These are phyloP conservation scores for Hyles euphorbiae DNA, from an alignment of 1,140 invertebrate genomes.

Conservation along the genomic window DNA sequence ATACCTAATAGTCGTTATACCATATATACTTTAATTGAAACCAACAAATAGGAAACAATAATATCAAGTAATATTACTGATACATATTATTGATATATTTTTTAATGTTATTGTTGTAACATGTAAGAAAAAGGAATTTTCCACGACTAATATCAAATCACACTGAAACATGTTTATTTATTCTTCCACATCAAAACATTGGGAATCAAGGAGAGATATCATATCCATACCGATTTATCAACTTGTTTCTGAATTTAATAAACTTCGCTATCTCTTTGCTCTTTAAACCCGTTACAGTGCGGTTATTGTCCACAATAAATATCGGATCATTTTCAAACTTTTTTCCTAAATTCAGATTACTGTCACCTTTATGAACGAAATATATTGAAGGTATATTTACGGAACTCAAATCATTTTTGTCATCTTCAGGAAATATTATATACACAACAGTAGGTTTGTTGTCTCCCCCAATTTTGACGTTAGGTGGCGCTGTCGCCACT, in stretches of 20 bases:
- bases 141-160: no score
- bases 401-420: conserved; percentile 12
- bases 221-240: conserved; percentile 19
- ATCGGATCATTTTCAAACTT: conserved; percentile 36
- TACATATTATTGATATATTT: no score
- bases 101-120: no score
- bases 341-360: conserved; percentile 15
- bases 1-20: no score
- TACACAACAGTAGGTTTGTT: conserved; percentile 40
- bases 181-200: no score
- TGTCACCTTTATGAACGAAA: conserved; percentile 39
- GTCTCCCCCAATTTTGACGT: conserved; percentile 35
- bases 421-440: conserved; percentile 46
- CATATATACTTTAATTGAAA: no score
- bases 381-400: conserved; percentile 45
- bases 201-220: no score
- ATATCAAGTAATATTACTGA: no score
- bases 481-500: conserved; percentile 44
- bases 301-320: conserved; percentile 48
- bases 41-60: no score
- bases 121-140: no score
- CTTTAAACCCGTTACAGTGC: conserved; percentile 50
- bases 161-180: no score
- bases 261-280: conserved; percentile 51
- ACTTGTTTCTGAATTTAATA: conserved; percentile 50